Conservation (phyloP, 2,797 vertebrate genomes). For the Acanthis flammea region DNA sequence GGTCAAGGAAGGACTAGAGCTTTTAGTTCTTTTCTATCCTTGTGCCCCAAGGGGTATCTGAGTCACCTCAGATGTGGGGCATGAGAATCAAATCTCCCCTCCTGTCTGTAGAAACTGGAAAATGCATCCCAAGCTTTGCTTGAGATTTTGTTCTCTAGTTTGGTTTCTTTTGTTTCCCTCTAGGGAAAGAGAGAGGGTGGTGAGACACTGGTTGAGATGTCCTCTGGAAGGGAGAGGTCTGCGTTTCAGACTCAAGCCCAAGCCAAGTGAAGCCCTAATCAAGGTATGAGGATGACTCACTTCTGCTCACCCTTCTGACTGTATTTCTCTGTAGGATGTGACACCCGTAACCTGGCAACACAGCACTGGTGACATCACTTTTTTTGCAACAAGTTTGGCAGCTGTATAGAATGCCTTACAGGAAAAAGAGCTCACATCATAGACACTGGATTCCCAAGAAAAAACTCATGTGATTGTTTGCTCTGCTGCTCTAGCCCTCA, state of each 20-base stretch:
- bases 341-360: constrained; percentile 39
- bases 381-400: constrained; percentile 37
- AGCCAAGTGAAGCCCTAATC: not conserved
- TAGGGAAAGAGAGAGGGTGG: no score
- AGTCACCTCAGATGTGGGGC: not conserved
- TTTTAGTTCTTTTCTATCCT: not conserved
- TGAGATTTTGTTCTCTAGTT: not conserved
- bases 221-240: not conserved
- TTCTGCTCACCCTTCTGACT: constrained; percentile 40
- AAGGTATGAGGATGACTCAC: constrained; percentile 21
- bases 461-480: not conserved
- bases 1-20: not conserved
- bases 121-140: not conserved
- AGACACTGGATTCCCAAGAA: not conserved
- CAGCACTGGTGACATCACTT: constrained; percentile 10
- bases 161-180: not conserved
- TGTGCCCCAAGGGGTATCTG: not conserved
- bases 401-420: constrained; percentile 2
- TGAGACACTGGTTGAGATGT: not conserved
- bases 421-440: not conserved
- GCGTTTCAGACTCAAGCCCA: not conserved
- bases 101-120: not conserved
- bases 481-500: not conserved
- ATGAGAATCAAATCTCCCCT: not conserved
- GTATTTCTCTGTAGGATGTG: constrained; percentile 35